A percentile compares a stretch with the other conserved stretches of the same genome.
phyloP scores from a whole-genome alignment of 92 coral and sea anemone species.

The Nematostella vectensis region DNA sequence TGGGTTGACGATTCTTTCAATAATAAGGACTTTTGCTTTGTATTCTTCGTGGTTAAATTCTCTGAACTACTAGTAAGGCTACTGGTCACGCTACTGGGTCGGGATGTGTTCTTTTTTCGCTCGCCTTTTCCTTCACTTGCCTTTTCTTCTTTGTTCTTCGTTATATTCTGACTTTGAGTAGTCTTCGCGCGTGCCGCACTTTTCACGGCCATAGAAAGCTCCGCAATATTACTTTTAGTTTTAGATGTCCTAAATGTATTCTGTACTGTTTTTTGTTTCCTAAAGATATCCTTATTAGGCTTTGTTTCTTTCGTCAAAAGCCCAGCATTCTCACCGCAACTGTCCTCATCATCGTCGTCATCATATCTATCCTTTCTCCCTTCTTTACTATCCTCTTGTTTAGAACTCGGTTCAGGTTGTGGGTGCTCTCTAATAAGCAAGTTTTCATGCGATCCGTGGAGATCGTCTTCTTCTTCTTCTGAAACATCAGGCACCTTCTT shows the following conservation, averaged over 20 bases:
- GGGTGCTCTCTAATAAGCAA: background rate
- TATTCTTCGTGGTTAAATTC: background rate
- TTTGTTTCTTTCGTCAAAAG: background rate
- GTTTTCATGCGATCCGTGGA: background rate
- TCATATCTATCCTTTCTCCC: background rate
- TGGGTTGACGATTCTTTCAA: background rate
- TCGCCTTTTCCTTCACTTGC: background rate
- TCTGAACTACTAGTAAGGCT: background rate
- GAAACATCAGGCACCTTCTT: background rate
- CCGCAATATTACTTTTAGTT: background rate
- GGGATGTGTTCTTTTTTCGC: background rate
- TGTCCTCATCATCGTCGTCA: slow-evolving; percentile 5
- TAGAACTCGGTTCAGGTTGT: background rate
- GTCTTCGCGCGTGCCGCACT: background rate
- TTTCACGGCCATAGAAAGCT: background rate
- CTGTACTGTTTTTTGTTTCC: background rate
- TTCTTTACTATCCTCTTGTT: background rate
- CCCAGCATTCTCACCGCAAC: background rate
- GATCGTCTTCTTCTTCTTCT: background rate
- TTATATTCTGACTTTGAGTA: background rate
- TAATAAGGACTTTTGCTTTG: background rate
- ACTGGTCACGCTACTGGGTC: background rate
- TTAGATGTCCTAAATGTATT: background rate
- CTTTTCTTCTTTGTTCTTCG: background rate
- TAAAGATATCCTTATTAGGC: background rate